A percentile compares a stretch with the other conserved stretches of the same genome.
These are phyloP conservation scores for Periparus ater DNA, from an alignment of 2,797 vertebrate genomes.

Conservation along the genomic window DNA sequence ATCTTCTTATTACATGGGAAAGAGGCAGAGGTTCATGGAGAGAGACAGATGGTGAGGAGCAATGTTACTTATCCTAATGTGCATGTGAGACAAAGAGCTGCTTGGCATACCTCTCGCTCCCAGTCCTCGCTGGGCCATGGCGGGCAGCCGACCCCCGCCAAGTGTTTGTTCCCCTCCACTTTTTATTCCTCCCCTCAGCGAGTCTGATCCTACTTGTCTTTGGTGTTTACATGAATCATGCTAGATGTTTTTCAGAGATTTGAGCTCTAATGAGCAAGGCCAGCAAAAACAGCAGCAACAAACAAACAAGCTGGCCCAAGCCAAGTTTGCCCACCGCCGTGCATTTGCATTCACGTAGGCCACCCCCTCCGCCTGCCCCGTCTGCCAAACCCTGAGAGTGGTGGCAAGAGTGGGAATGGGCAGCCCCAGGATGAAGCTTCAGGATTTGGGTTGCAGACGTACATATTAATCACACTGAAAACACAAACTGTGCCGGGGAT, in stretches of 20 bases:
- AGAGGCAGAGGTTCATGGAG: conserved; percentile 53
- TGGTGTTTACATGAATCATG: neutral
- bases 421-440: neutral
- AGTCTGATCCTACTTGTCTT: neutral
- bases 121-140: neutral
- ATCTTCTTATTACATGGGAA: conserved; percentile 65
- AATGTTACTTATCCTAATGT: conserved; percentile 67
- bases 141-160: conserved; percentile 6
- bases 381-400: neutral
- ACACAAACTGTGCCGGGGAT: neutral
- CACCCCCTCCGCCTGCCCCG: neutral
- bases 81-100: conserved; percentile 68
- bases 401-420: neutral
- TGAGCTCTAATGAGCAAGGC: conserved; percentile 12
- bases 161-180: conserved; percentile 9
- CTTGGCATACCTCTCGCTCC: conserved; percentile 49
- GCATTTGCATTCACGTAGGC: neutral
- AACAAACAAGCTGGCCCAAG: neutral
- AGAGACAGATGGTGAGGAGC: conserved; percentile 69
- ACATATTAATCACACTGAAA: neutral
- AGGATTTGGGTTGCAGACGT: neutral
- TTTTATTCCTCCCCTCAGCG: neutral
- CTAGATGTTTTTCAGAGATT: conserved; percentile 28
- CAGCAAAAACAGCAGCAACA: conserved; percentile 29
- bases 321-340: neutral